Conservation (phyloP, 2,797 vertebrate genomes). For the Lepilemur septentrionalis region DNA sequence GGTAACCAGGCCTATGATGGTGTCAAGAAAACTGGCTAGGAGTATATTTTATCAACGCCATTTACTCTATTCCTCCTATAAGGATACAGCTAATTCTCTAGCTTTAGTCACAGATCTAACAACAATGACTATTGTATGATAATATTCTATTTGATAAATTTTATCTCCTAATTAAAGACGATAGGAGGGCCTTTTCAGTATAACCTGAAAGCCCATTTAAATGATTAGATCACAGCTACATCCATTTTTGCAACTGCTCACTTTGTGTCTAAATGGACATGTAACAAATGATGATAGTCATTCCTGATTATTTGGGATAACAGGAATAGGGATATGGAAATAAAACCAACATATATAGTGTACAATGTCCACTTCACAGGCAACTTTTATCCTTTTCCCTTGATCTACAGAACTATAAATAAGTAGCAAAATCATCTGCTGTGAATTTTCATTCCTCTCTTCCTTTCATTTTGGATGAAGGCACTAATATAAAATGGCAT, state of each 20-base stretch:
- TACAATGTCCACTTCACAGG: neutral
- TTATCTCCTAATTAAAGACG: neutral
- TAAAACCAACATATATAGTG: neutral
- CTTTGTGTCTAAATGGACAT: conserved; percentile 1
- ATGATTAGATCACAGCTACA: neutral
- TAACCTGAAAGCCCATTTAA: conserved; percentile 14
- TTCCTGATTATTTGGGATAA: neutral
- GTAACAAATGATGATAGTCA: neutral
- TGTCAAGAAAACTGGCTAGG: neutral
- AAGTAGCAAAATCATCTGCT: neutral
- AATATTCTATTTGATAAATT: conserved; percentile 13
- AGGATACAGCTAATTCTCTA: neutral
- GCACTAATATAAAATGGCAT: neutral
- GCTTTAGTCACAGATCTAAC: neutral
- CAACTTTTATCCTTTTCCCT: conserved; percentile 9
- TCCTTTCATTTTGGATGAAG: neutral
- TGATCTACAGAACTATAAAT: neutral
- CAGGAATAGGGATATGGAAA: neutral
- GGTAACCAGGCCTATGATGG: neutral
- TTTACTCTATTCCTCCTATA: conserved; percentile 19
- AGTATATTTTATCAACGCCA: conserved; percentile 30
- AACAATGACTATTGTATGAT: neutral
- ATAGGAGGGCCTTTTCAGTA: neutral
- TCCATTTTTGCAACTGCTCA: neutral
- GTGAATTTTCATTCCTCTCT: conserved; percentile 22